These are phyloP conservation scores for Achroia grisella DNA, from an alignment of 1,140 invertebrate species.

Conservation along the genomic window DNA sequence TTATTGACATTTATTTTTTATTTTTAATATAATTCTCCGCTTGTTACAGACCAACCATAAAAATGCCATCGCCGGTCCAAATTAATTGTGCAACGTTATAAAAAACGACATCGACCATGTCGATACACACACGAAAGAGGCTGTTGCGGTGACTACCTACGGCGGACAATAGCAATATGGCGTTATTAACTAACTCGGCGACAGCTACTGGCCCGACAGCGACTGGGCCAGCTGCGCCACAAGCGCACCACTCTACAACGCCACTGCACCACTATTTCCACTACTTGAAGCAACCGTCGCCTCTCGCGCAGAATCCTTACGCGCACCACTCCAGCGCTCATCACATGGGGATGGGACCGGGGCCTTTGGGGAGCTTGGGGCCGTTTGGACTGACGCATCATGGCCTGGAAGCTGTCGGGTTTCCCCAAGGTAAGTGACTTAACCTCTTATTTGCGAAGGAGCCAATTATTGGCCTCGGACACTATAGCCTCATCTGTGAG, in stretches of 20 bases:
- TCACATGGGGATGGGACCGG: constrained; percentile 65
- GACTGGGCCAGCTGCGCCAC: constrained; percentile 39
- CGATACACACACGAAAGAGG: constrained; percentile 36
- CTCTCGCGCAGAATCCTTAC: constrained; percentile 61
- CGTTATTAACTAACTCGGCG: constrained; percentile 53
- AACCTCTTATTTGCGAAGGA: too few species aligned
- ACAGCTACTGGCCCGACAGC: constrained; percentile 44
- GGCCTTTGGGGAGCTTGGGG: constrained; percentile 56
- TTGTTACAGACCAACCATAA: constrained; percentile 25
- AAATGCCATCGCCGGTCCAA: not conserved
- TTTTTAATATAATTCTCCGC: not conserved
- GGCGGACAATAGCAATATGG: constrained; percentile 32
- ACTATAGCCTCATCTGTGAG: too few species aligned
- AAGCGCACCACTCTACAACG: constrained; percentile 57
- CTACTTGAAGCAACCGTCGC: constrained; percentile 65
- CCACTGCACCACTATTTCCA: constrained; percentile 69
- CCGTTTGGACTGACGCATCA: constrained; percentile 67
- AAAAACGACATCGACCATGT: constrained; percentile 17
- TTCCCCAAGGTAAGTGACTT: constrained; percentile 62
- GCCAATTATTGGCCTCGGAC: too few species aligned
- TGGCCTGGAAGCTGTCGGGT: constrained; percentile 66
- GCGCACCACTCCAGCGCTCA: constrained; percentile 61
- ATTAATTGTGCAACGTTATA: too few species aligned
- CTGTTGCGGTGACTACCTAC: constrained; percentile 39
- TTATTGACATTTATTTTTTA: too few species aligned